Evolutionary conservation across 1,140 invertebrate genomes (phyloP), one percentile per base, ranked within the genome.

Genomic region (Cydia splendana): DNA sequence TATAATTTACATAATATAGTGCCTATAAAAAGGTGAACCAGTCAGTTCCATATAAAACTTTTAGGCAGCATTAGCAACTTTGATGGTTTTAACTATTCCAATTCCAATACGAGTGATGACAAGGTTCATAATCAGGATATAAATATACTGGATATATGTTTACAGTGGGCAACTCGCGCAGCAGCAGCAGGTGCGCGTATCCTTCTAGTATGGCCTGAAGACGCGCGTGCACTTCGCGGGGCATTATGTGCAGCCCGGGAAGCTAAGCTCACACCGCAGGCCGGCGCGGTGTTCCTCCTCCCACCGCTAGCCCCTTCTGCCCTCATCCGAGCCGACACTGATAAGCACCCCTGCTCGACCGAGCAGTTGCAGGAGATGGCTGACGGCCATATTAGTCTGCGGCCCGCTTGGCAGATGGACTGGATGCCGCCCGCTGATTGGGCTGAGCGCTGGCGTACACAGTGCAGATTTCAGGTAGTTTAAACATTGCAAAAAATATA

Each of bases 241-340:
- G 89, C 88, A 48, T 79, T 91, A 75, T 88, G 89, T 69, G 89
- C 90, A 10, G 88, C 83, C 0, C 76, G 18, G 38, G 15, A 65
- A 48, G 74, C 81, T 20, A 42, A 81, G 74, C 62, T 84, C 45
- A 4, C 48, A 57, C 77, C 80, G 15, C 77, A 75, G 28, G 78
- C 75, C 51, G 82, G 81, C 75, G 81, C 78, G 10, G 83, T 82
- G 18, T 84, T 84, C 51, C 81, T 89, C 76, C 80, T 85, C 69
- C 86, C 87, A 69, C 62, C 4, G 42, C 53, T 4, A 82, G 85
- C 18, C 69, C 83, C 69, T 78, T 45, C 78, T 81, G 34, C 73
- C 80, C 2, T 65, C 71, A 38, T 45, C 53, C 71, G 78, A 80
- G 78, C 77, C 34, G 48, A 15, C 51, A 42, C n/a, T 6, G 82